Conservation (phyloP, 2,113 vertebrate genomes). For the Thermophis baileyi region DNA sequence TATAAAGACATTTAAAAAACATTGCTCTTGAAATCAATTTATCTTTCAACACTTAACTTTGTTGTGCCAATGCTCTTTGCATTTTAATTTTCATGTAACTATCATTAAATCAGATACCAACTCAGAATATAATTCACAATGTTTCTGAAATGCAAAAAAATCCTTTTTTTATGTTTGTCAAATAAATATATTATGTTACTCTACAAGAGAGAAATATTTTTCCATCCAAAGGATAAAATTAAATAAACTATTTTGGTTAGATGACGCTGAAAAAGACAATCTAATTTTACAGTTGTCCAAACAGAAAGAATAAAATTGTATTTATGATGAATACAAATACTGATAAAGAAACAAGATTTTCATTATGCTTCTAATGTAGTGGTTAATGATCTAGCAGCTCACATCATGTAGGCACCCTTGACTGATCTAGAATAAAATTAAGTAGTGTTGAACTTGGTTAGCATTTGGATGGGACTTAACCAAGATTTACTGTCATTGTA, state of each 20-base stretch:
- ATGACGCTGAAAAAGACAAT: not conserved
- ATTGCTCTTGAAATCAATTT: not conserved
- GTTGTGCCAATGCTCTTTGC: not conserved
- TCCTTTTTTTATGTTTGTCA: not conserved
- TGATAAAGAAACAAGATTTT: not conserved
- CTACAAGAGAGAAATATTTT: not conserved
- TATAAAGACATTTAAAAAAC: not conserved
- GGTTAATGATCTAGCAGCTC: not conserved
- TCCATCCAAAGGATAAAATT: not conserved
- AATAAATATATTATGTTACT: not conserved
- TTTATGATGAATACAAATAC: not conserved
- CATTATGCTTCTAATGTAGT: not conserved
- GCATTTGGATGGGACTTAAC: not conserved
- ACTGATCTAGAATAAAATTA: not conserved
- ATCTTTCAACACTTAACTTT: not conserved
- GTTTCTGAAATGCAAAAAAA: not conserved
- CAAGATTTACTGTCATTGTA: not conserved
- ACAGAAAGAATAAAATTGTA: not conserved
- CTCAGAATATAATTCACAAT: not conserved
- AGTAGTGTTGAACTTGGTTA: not conserved
- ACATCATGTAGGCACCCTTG: not conserved
- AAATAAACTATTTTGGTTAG: not conserved
- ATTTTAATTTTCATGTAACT: not conserved
- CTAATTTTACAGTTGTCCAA: not conserved
- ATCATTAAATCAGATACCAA: not conserved